Base-by-base conservation (phyloP, 2,888 invertebrate species). In the Phanerotoma sp. region DNA sequence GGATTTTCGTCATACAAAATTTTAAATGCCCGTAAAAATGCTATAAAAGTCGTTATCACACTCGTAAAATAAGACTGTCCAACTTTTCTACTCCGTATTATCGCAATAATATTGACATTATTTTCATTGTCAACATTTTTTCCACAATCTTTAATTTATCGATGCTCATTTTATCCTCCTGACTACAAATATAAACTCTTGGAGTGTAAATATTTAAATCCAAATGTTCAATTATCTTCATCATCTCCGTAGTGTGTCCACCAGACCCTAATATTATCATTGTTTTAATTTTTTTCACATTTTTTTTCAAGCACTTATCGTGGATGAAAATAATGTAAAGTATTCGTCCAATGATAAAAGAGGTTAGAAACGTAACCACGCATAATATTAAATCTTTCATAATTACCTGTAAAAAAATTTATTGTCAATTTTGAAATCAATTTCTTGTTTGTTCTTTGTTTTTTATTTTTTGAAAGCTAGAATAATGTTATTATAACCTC, bases 221-320 rank as follows among this genome's bases (percentile, higher is more conserved):
- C 40, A 96, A 72, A 22, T 81, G 80, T 62, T 82, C 79, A 5
- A 89, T 75, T 37, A 97, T 80, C 59, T 86, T 82, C 46, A 96
- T 74, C 82, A 99, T 89, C 82, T 99, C 98, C n/a, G 89, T 87
- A 0, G 98, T 98, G 74, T 99, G 98, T 1, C 95, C 95, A 52
- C 94, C 95, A 62, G 89, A 88, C 33, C 89, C 89, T 55, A 89
- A 83, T 62, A 89, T 85, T 62, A 88, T 80, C 54, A 87, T 66
- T 5, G 86, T 86, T 61, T 66, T 74, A 7, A 49, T 63, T 2
- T 3, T n/a, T n/a, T n/a, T n/a, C n/a, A n/a, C n/a, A n/a, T n/a
- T n/a, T n/a, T n/a, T n/a, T n/a, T n/a, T n/a, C n/a, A n/a, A n/a
- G n/a, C n/a, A n/a, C n/a, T n/a, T n/a, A n/a, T n/a, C n/a, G n/a